Base-by-base conservation (phyloP, 1,140 invertebrate species). In the Tribolium madens region DNA sequence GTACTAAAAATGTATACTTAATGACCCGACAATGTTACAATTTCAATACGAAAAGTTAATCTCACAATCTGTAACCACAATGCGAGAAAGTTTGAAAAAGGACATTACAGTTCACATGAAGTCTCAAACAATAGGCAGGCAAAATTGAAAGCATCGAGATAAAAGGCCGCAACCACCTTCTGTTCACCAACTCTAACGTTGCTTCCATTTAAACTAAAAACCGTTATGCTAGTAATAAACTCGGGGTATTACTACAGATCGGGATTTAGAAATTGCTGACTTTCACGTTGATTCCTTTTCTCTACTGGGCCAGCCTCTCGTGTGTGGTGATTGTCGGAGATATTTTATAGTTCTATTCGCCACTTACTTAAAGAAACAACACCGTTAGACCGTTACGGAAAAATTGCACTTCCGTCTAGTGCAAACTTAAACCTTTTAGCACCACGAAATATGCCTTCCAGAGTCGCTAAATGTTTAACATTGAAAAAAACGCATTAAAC, bases 101-200 rank as follows among this genome's bases (percentile, higher is more conserved):
- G 57, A 64, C 57, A 64, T 64, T 64, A 64, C 57, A 64, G 31
- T 64, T 64, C 57, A 64, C 57, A 64, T 64, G 57, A 64, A 60
- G 31, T 36, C 57, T 26, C 57, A 64, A 33, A 64, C 57, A 64
- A 64, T 64, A 33, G 57, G 36, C 57, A 64, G 17, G 57, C 57
- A 64, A 64, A 64, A 64, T 64, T 64, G 57, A 64, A 64, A 64
- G 57, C 57, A 64, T n/a, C 12, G 57, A 64, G 57, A 64, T 64
- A 64, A 64, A 64, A 64, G 57, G 26, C 57, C 57, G 36, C 36
- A 42, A 64, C 57, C 57, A 64, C 57, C 57, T 64, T 64, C 57
- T 64, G 57, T 64, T 64, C 26, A 33, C 18, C 3, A 64, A 60
- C 53, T 60, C 50, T 21, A 60, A 64, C 57, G 52, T 33, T 10